Evolutionary conservation across 2,888 invertebrate species (phyloP).

Genomic region (Dorcus hopei): DNA sequence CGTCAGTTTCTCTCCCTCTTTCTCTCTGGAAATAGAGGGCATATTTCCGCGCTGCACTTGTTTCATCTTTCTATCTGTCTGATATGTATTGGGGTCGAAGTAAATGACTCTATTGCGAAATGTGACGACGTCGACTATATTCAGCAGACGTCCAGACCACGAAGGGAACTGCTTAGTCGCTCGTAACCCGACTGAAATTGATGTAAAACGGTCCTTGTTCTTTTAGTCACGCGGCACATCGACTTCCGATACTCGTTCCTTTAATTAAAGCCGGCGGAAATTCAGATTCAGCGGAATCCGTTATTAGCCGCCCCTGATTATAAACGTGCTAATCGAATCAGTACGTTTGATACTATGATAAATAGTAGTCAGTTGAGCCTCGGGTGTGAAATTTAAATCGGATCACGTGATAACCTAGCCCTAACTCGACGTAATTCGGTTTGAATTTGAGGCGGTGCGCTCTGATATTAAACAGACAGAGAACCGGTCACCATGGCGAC

Average conservation of each 20-base stretch:
- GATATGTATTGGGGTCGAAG: slow-evolving; percentile 27
- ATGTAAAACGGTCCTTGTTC: slow-evolving; percentile 6
- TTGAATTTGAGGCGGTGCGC: background rate
- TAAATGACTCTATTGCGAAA: slow-evolving; percentile 30
- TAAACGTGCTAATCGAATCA: background rate
- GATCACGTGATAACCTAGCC: background rate
- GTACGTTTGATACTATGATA: background rate
- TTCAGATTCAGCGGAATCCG: background rate
- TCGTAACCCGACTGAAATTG: slow-evolving; percentile 22
- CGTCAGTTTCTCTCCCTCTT: slow-evolving; percentile 1
- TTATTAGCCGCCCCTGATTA: background rate
- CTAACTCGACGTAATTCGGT: slow-evolving; percentile 1
- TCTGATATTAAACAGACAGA: slow-evolving; percentile 1
- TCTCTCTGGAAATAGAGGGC: background rate
- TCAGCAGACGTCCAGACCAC: slow-evolving; percentile 28
- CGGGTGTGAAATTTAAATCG: slow-evolving; percentile 1
- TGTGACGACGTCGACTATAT: slow-evolving; percentile 27
- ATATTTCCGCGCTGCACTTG: slow-evolving; percentile 19
- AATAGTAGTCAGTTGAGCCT: background rate
- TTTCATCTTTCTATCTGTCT: slow-evolving; percentile 27
- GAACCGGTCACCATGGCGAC: background rate
- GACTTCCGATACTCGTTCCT: background rate
- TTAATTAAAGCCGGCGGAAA: no score
- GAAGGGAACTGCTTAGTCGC: slow-evolving; percentile 26
- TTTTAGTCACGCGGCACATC: background rate